Evolutionary conservation across 2,888 invertebrate species (phyloP).

Genomic region (Plagodis dolabraria): DNA sequence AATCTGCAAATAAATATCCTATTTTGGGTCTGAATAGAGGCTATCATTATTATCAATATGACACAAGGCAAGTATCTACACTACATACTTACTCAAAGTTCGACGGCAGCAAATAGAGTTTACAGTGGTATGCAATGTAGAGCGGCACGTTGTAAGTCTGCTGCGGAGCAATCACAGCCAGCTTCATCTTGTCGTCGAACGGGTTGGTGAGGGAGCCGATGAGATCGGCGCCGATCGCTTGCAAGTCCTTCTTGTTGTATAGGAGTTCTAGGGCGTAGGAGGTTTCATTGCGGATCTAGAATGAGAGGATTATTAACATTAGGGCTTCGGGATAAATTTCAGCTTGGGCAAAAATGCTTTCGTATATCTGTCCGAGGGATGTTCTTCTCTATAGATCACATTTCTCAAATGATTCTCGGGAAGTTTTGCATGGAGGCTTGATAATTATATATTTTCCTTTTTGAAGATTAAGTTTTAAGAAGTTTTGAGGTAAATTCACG

Average conservation of each 20-base stretch:
- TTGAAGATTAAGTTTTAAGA: no score
- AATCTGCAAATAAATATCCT: no score
- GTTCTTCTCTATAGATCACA: no score
- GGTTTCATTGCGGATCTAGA: conserved; percentile 90
- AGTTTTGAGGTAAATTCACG: no score
- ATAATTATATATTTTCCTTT: no score
- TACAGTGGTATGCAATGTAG: conserved; percentile 92
- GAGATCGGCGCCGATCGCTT: conserved; percentile 86
- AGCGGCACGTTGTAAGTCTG: conserved; percentile 91
- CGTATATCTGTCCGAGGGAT: no score
- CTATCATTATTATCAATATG: no score
- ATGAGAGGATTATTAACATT: not conserved
- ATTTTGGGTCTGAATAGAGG: no score
- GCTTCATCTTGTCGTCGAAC: conserved; percentile 89
- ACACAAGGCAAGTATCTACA: no score
- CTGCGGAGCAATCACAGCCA: conserved; percentile 90
- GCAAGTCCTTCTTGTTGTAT: conserved; percentile 89
- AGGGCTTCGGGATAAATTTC: not conserved
- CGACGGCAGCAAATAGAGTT: conserved; percentile 89
- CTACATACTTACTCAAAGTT: conserved; percentile 87
- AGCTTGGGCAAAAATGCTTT: not conserved
- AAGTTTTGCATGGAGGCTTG: not conserved
- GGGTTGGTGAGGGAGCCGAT: conserved; percentile 89
- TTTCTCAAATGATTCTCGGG: not conserved
- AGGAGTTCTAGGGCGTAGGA: conserved; percentile 90